These are phyloP conservation scores for Geopemphigus sp. DNA, from an alignment of 1,140 invertebrate genomes.

Conservation along the genomic window DNA sequence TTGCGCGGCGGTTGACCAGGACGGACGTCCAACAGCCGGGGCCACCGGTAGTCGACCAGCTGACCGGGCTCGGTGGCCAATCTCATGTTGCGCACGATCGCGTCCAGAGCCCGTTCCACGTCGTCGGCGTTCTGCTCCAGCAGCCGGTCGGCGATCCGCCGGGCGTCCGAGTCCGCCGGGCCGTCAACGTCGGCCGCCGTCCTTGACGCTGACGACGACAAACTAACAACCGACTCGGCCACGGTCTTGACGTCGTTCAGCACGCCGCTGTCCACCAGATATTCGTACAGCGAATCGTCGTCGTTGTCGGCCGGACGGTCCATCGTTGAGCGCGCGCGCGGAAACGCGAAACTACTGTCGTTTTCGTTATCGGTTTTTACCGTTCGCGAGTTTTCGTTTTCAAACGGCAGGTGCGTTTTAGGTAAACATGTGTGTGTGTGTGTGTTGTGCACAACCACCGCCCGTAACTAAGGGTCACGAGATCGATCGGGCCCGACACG, in stretches of 20 bases:
- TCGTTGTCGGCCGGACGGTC: background rate
- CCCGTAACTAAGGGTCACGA: slow-evolving; percentile 14
- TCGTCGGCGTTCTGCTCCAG: slow-evolving; percentile 26
- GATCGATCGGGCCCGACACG: slow-evolving; percentile 16
- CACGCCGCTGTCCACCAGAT: slow-evolving; percentile 25
- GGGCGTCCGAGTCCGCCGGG: background rate
- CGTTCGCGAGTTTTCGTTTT: no score
- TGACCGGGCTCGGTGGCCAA: background rate
- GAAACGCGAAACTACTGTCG: no score
- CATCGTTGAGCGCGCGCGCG: background rate
- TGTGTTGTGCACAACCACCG: background rate
- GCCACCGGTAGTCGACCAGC: slow-evolving; percentile 24
- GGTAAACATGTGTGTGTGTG: background rate
- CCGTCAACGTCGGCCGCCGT: background rate
- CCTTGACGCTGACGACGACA: background rate
- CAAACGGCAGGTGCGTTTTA: no score
- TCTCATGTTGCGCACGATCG: background rate
- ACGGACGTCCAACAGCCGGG: background rate
- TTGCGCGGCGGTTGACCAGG: background rate
- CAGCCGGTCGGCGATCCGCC: background rate
- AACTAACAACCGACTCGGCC: slow-evolving; percentile 18
- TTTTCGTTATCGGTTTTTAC: no score
- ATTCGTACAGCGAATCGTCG: background rate
- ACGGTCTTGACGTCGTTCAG: slow-evolving; percentile 6
- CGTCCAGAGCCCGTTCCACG: background rate